Conservation (phyloP, 2,888 invertebrate genomes). For the Drosophila ezoana region DNA sequence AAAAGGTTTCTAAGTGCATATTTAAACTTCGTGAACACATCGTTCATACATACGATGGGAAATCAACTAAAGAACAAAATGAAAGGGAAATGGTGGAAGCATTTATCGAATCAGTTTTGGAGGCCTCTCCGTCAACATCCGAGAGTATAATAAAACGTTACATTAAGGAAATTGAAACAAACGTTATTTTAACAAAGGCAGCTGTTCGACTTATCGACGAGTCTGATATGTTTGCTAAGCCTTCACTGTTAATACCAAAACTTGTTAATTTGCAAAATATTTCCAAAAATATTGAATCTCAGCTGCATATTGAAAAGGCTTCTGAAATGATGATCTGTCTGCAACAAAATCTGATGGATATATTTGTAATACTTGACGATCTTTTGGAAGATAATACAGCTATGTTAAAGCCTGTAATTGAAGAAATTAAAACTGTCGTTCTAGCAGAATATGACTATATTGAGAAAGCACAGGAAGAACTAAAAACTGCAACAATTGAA, state of each 20-base stretch:
- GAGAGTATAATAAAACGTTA: constrained; percentile 40
- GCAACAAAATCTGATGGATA: constrained; percentile 80
- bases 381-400: constrained; percentile 41
- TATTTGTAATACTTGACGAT: constrained; percentile 79
- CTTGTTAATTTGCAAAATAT: constrained; percentile 56
- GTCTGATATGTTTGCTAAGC: constrained; percentile 48
- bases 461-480: constrained; percentile 36
- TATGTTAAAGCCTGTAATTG: constrained; percentile 45
- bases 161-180: constrained; percentile 52
- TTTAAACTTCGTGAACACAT: constrained; percentile 80
- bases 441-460: constrained; percentile 65
- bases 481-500: constrained; percentile 29
- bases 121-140: constrained; percentile 44
- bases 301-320: constrained; percentile 60
- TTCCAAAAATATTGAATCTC: constrained; percentile 41
- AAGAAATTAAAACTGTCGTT: constrained; percentile 54
- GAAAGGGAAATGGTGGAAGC: constrained; percentile 44
- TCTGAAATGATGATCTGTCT: constrained; percentile 75
- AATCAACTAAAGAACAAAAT: constrained; percentile 37
- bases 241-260: constrained; percentile 54
- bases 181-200: constrained; percentile 48
- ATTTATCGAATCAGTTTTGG: constrained; percentile 54
- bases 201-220: constrained; percentile 52
- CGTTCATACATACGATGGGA: constrained; percentile 81
- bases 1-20: constrained; percentile 63